phyloP scores from a whole-genome alignment of 2,113 vertebrate genomes.

The Chaetodon auriga region DNA sequence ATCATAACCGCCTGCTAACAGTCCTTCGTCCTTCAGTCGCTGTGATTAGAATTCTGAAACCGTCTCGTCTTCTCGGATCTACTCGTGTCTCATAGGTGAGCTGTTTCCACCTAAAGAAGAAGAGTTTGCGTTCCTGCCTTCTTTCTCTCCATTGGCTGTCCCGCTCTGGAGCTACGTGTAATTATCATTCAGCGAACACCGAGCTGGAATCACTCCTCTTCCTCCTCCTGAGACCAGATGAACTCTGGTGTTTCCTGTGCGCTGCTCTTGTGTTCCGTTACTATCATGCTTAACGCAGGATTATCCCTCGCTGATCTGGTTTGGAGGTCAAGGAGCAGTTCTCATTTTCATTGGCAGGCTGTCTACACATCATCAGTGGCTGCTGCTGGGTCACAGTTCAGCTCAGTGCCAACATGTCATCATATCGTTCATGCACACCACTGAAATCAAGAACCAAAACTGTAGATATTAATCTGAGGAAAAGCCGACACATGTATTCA shows the following conservation, averaged over 20 bases:
- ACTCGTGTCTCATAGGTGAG: too few relatives aligned
- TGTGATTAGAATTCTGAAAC: too few relatives aligned
- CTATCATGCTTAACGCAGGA: neutral
- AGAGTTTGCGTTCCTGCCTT: too few relatives aligned
- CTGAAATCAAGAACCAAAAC: neutral
- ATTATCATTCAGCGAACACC: neutral
- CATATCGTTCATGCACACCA: neutral
- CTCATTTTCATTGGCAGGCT: conserved; percentile 18
- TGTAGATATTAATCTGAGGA: neutral
- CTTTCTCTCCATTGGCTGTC: neutral
- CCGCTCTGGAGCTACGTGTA: neutral
- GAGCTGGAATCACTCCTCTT: neutral
- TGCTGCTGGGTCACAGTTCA: conserved; percentile 3
- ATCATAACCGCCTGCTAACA: too few relatives aligned
- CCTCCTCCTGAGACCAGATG: neutral
- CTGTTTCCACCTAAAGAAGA: too few relatives aligned
- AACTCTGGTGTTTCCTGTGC: neutral
- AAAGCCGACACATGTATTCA: neutral
- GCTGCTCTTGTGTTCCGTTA: neutral
- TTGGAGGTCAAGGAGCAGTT: conserved; percentile 22
- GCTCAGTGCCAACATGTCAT: neutral
- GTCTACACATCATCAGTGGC: neutral
- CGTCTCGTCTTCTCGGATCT: too few relatives aligned
- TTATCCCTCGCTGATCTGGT: conserved; percentile 30
- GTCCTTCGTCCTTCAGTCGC: too few relatives aligned